A percentile compares a stretch with the other conserved stretches of the same genome.
phyloP scores from a whole-genome alignment of 2,797 vertebrate genomes.

The Sylvilagus floridanus region DNA sequence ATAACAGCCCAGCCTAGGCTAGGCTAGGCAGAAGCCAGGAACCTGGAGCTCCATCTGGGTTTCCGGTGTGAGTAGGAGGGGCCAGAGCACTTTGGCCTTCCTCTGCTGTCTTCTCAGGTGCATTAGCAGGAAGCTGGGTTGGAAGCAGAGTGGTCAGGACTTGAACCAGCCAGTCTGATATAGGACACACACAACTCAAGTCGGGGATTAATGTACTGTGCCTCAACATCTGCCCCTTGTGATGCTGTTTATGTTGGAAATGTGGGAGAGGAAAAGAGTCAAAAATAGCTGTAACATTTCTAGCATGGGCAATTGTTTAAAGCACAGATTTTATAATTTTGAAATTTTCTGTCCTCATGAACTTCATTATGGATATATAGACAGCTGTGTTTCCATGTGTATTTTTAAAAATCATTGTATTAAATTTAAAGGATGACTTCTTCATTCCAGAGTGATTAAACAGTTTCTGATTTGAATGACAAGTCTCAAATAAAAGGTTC shows the following conservation, averaged over 20 bases:
- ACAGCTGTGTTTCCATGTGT: neutral
- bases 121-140: no score
- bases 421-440: neutral
- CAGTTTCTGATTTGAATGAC: neutral
- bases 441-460: neutral
- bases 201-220: no score
- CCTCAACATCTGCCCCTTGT: neutral
- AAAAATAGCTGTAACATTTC: neutral
- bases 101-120: no score
- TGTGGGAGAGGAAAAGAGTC: neutral
- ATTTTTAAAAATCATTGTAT: neutral
- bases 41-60: no score
- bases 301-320: neutral
- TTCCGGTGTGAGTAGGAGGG: no score
- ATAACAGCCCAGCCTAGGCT: no score
- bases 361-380: neutral
- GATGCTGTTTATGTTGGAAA: neutral
- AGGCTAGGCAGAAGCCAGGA: no score
- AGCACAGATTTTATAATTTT: neutral
- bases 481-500: neutral
- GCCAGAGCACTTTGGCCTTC: no score
- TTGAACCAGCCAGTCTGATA: no score
- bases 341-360: neutral
- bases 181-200: no score
- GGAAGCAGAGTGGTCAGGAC: no score